Conservation (phyloP, 1,140 invertebrate species). For the Proales similis region DNA sequence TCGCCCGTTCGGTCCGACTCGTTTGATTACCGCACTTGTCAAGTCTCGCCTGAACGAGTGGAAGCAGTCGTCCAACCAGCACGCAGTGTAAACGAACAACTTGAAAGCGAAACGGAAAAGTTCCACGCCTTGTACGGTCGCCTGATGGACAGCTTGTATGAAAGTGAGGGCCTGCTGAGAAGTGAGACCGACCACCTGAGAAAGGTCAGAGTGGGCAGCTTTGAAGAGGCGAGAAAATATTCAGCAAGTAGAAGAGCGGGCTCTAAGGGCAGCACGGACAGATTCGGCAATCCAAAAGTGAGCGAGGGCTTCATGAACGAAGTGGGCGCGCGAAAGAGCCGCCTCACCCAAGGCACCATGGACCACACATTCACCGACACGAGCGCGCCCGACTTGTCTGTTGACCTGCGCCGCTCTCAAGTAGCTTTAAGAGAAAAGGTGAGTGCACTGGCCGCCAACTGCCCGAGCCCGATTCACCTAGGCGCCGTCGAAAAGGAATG, state of each 20-base stretch:
- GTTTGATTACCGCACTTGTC: neutral
- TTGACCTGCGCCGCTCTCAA: too few species aligned
- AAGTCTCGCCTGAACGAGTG: neutral
- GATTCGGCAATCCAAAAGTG: constrained; percentile 35
- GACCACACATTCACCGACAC: neutral
- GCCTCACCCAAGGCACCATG: neutral
- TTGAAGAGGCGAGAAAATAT: constrained; percentile 7
- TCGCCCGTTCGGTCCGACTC: neutral
- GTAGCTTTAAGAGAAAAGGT: neutral
- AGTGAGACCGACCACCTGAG: neutral
- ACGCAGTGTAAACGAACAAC: neutral
- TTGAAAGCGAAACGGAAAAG: constrained; percentile 3
- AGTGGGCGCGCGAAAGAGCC: neutral
- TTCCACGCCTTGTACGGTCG: constrained; percentile 1
- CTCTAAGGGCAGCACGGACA: constrained; percentile 16
- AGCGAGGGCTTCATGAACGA: neutral
- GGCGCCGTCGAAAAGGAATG: neutral
- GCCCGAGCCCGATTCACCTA: too few species aligned
- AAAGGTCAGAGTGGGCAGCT: constrained; percentile 2
- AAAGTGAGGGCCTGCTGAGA: constrained; percentile 15
- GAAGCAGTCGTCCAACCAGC: neutral
- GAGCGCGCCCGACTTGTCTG: neutral
- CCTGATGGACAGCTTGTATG: constrained; percentile 20
- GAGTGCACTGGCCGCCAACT: neutral
- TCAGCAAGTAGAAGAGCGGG: neutral